phyloP scores from a whole-genome alignment of 2,888 invertebrate genomes.

The Drosophila mimetica region DNA sequence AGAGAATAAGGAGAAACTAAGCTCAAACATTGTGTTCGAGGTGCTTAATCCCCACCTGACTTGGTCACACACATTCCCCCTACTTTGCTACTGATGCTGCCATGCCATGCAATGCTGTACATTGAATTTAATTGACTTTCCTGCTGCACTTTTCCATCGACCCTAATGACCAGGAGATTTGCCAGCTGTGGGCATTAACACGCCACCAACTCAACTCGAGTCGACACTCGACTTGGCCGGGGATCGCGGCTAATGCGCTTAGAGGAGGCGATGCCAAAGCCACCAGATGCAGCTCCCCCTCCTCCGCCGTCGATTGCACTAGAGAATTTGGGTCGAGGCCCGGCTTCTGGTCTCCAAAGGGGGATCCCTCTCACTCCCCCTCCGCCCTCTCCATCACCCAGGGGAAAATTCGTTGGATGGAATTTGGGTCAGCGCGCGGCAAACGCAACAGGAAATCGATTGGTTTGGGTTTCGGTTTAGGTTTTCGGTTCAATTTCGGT shows the following conservation, averaged over 20 bases:
- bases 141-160: slow-evolving; percentile 27
- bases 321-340: slow-evolving; percentile 42
- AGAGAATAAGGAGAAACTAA: background rate
- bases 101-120: slow-evolving; percentile 4
- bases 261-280: slow-evolving; percentile 34
- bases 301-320: slow-evolving; percentile 8
- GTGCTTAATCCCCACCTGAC: slow-evolving; percentile 20
- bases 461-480: slow-evolving; percentile 27
- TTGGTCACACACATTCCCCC: slow-evolving; percentile 7
- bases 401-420: slow-evolving; percentile 13
- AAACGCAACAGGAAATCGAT: slow-evolving; percentile 59
- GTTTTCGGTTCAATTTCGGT: slow-evolving; percentile 32
- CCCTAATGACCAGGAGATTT: slow-evolving; percentile 73
- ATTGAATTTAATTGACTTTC: slow-evolving; percentile 54
- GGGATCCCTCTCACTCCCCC: slow-evolving; percentile 9
- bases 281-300: slow-evolving; percentile 4
- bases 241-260: slow-evolving; percentile 72
- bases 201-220: slow-evolving; percentile 20
- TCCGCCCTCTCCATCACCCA: slow-evolving; percentile 2
- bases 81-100: background rate
- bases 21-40: no score
- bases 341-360: slow-evolving; percentile 25
- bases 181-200: slow-evolving; percentile 69
- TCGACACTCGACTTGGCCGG: slow-evolving; percentile 17
- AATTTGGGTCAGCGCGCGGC: slow-evolving; percentile 66